Conservation (phyloP, 2,113 vertebrate genomes). For the Camelus dromedarius region DNA sequence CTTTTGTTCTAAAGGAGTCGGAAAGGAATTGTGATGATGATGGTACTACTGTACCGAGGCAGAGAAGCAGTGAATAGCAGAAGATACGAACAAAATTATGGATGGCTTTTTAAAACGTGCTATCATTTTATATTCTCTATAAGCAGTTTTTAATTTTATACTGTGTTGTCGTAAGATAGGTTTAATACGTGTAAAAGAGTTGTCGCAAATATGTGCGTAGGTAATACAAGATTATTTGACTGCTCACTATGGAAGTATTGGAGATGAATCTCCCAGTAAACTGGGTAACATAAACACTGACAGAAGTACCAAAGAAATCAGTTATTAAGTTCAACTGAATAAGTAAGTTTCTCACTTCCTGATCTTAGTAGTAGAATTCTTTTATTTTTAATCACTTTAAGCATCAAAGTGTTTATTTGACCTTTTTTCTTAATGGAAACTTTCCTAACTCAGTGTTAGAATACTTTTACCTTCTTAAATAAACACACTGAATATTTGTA, state of each 20-base stretch:
- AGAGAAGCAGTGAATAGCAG: neutral
- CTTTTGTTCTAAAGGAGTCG: neutral
- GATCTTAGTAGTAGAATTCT: neutral
- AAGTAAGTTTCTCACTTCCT: neutral
- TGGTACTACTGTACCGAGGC: neutral
- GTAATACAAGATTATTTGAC: neutral
- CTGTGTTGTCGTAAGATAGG: neutral
- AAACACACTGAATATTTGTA: neutral
- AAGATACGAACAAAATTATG: neutral
- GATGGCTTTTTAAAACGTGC: neutral
- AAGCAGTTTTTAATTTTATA: neutral
- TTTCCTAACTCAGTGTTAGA: neutral
- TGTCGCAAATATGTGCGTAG: neutral
- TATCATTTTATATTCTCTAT: neutral
- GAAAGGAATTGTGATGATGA: neutral
- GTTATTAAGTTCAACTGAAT: neutral
- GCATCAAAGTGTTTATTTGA: neutral
- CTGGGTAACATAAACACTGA: neutral
- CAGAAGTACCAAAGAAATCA: neutral
- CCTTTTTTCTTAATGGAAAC: neutral
- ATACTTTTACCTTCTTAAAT: slow-evolving; percentile 38
- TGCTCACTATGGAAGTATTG: neutral
- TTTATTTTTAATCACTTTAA: slow-evolving; percentile 21
- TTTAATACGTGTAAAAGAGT: neutral
- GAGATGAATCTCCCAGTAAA: neutral